Evolutionary conservation across 2,888 invertebrate genomes (phyloP), one percentile per base, ranked within the genome.

Genomic region (Nezara viridula): DNA sequence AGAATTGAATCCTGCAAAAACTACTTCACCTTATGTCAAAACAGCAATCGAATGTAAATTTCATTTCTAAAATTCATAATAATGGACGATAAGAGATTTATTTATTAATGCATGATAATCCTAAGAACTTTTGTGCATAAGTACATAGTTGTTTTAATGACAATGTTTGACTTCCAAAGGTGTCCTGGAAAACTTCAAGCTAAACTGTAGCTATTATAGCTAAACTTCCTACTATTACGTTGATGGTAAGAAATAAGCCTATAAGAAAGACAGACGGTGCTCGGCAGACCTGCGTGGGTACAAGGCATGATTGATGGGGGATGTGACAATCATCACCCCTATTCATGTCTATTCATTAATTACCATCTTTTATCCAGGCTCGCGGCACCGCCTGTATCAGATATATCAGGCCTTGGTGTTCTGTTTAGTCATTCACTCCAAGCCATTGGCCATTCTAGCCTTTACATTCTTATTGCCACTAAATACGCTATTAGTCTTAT

Each of bases 331-430:
- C 81, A 81, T 47, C 81, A 47, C 81, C 81, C 81, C 81, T 81
- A 81, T 81, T 81, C 81, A 81, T 81, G 81, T 81, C 81, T 81
- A 81, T 81, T 81, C 81, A 81, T 81, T 81, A 81, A 81, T 81
- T 81, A 81, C 81, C 81, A 81, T 81, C 81, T 81, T 81, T 81
- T 81, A 81, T 81, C 81, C 81, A 81, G 81, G 81, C 81, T 81
- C 81, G 81, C 44, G n/a, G 44, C 44, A 81, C 81, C 81, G 81
- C 81, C 81, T 81, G 7, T 81, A 81, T 81, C 81, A 44, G 81
- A 81, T 81, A 40, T 81, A 47, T 81, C 44, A n/a, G 81, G 44
- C 81, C 81, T 81, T 81, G 81, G 81, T 24, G 3, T 81, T 40
- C 44, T 40, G 81, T 47, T n/a, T 5, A 81, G 81, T 81, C 81